Conservation (phyloP, 2,113 vertebrate species). For the Semnornis frantzii region DNA sequence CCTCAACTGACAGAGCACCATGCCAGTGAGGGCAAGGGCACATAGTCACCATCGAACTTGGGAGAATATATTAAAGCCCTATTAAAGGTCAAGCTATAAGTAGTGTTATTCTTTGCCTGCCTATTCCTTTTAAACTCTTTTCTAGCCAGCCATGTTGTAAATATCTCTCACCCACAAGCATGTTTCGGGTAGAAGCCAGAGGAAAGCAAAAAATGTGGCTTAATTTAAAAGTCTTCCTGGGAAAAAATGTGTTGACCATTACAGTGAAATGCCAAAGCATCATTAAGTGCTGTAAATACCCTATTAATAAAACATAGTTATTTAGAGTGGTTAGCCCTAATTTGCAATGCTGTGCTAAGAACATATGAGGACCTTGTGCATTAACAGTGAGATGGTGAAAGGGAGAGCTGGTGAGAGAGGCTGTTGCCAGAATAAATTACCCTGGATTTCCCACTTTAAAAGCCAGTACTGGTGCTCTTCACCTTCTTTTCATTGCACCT, state of each 20-base stretch:
- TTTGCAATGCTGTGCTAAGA: neutral
- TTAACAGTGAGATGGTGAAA: neutral
- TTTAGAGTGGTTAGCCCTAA: conserved; percentile 10
- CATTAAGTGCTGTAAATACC: conserved; percentile 28
- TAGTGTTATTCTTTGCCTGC: neutral
- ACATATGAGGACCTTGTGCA: neutral
- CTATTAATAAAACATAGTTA: neutral
- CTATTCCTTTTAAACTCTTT: conserved; percentile 1
- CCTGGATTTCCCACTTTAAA: neutral
- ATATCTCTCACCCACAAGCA: conserved; percentile 24
- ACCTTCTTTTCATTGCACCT: neutral
- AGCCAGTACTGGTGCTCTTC: neutral
- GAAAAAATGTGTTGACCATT: neutral
- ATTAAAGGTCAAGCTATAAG: conserved; percentile 21
- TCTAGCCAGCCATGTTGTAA: neutral
- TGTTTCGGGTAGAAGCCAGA: neutral
- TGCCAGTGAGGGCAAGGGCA: neutral
- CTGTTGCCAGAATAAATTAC: conserved; percentile 11
- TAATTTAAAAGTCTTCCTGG: conserved; percentile 16
- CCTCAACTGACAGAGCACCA: neutral
- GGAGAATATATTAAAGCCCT: conserved; percentile 3
- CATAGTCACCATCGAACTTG: neutral
- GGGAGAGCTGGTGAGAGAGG: neutral
- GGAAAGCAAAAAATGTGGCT: conserved; percentile 18
- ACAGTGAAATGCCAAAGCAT: neutral